A percentile compares a stretch with the other conserved stretches of the same genome.
phyloP scores from a whole-genome alignment of 2,113 vertebrate species.

The Bungarus multicinctus region DNA sequence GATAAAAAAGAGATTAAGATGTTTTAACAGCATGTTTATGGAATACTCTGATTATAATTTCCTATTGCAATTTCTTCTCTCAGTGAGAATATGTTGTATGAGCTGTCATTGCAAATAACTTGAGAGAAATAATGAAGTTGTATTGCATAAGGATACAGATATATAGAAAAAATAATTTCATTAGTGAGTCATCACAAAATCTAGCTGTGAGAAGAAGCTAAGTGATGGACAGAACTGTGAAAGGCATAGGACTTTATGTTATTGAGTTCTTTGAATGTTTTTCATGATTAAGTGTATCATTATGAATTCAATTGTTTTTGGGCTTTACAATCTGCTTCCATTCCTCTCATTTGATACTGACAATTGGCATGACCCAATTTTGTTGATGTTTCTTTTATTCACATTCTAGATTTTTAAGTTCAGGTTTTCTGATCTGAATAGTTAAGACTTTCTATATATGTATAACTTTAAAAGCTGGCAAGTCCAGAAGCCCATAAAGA shows the following conservation, averaged over 20 bases:
- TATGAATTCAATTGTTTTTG: background rate
- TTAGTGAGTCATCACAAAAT: background rate
- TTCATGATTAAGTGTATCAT: background rate
- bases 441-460: background rate
- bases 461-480: background rate
- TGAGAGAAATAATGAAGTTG: conserved; percentile 28
- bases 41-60: background rate
- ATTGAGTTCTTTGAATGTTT: background rate
- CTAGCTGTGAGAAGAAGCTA: background rate
- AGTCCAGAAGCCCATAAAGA: background rate
- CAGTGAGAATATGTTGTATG: background rate
- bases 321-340: background rate
- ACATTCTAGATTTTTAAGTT: background rate
- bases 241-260: background rate
- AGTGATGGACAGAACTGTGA: background rate
- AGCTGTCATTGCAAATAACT: conserved; percentile 23
- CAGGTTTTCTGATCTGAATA: background rate
- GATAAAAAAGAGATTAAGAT: background rate
- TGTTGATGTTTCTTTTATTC: background rate
- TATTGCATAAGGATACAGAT: conserved; percentile 15
- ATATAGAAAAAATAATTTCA: background rate
- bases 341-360: background rate
- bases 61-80: conserved; percentile 6
- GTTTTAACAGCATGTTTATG: background rate
- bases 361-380: background rate